Base-by-base conservation (phyloP, 37 sponge, comb jelly and placozoan species). In the Geodia barretti region DNA sequence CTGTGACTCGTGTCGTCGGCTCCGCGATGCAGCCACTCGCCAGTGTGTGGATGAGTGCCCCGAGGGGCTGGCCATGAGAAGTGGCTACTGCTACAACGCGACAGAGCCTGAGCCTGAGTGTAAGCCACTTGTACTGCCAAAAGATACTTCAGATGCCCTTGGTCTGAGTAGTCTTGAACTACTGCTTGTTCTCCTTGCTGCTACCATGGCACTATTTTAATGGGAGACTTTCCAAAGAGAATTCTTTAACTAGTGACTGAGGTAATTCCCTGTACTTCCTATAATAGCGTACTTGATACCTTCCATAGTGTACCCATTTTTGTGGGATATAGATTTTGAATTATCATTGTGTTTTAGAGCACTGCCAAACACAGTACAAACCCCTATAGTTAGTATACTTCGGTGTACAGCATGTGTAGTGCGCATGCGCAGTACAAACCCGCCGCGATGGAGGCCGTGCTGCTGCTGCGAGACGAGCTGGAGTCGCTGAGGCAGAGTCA, bases 301-400 rank as follows among this genome's bases (percentile, higher is more conserved):
- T 92, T 40, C 83, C 84, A 85, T 81, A 80, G 24, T 78, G 84
- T 25, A 84, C 84, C 41, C 72, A 29, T 58, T 92, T 88, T n/a
- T n/a, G n/a, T n/a, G 92, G 92, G 92, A 31, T 88, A 92, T 30
- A 61, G 65, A 37, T 82, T 88, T 3, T n/a, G n/a, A n/a, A n/a
- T n/a, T n/a, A n/a, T n/a, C n/a, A n/a, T n/a, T n/a, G n/a, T n/a
- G n/a, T n/a, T n/a, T n/a, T n/a, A n/a, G n/a, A n/a, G n/a, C n/a
- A n/a, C n/a, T n/a, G n/a, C n/a, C n/a, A n/a, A n/a, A n/a, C n/a
- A n/a, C n/a, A n/a, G n/a, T n/a, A n/a, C n/a, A n/a, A n/a, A n/a
- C n/a, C n/a, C n/a, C n/a, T n/a, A n/a, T n/a, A n/a, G n/a, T n/a
- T n/a, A n/a, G n/a, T n/a, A n/a, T n/a, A n/a, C n/a, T n/a, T n/a